Evolutionary conservation across 2,113 vertebrate species (phyloP).

Genomic region (Anser cygnoides): DNA sequence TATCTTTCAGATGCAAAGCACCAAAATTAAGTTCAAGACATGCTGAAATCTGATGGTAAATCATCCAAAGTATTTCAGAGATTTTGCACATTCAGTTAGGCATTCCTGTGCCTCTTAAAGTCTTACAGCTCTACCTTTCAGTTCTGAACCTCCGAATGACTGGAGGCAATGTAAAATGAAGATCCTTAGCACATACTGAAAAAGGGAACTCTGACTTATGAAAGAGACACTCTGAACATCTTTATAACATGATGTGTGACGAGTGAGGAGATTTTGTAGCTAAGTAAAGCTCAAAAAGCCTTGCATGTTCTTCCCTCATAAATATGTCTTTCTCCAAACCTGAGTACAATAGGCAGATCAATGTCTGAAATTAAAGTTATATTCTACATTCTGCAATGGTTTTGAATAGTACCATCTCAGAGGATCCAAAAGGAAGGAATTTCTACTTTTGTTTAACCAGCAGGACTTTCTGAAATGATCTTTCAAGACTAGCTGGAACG

Average conservation of each 20-base stretch:
- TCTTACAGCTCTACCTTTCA: background rate
- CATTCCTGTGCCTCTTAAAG: background rate
- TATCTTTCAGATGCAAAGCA: background rate
- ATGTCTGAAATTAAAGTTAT: background rate
- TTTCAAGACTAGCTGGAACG: conserved; percentile 26
- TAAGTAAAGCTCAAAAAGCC: background rate
- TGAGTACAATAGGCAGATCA: background rate
- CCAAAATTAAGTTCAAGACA: background rate
- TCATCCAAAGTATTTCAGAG: background rate
- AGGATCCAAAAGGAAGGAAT: background rate
- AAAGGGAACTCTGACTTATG: background rate
- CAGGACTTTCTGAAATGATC: background rate
- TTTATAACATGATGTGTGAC: background rate
- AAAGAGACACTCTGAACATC: background rate
- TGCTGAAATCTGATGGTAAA: background rate
- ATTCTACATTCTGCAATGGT: background rate
- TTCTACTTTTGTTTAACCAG: conserved; percentile 6
- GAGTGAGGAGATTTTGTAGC: background rate
- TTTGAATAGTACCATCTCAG: background rate
- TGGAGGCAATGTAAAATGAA: background rate
- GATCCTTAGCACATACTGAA: background rate
- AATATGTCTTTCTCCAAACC: background rate
- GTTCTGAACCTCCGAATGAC: background rate
- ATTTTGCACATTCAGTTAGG: background rate
- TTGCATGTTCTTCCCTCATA: background rate